Percentiles rank a stretch among this genome's conserved stretches.
Evolutionary conservation across 2,888 invertebrate species (phyloP).

Genomic region (Pimpla rufipes): DNA sequence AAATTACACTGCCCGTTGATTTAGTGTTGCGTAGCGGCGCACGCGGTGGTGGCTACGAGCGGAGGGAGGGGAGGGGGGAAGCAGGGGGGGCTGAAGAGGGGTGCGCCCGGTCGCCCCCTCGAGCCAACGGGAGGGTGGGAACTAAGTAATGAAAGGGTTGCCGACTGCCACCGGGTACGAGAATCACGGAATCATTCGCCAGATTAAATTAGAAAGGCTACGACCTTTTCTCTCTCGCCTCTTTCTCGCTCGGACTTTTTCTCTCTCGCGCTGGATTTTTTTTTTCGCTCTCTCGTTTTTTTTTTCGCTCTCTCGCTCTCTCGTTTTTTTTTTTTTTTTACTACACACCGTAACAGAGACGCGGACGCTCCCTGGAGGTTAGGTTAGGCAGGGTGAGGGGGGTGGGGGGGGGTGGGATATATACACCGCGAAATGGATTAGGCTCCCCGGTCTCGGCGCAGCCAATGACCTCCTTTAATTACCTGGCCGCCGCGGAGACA

Average conservation of each 20-base stretch:
- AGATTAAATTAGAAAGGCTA: constrained; percentile 85
- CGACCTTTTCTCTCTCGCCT: constrained; percentile 77
- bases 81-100: constrained; percentile 55
- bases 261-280: constrained; percentile 41
- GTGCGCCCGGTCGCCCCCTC: constrained; percentile 54
- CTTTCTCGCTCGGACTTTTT: constrained; percentile 56
- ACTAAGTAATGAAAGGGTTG: constrained; percentile 85
- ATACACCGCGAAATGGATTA: constrained; percentile 64
- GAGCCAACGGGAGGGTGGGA: constrained; percentile 73
- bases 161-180: constrained; percentile 75
- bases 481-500: constrained; percentile 34
- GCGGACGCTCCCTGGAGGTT: constrained; percentile 39
- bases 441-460: constrained; percentile 35
- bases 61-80: constrained; percentile 49
- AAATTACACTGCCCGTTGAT: constrained; percentile 85
- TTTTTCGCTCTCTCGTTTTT: constrained; percentile 34
- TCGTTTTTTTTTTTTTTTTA: constrained; percentile 17
- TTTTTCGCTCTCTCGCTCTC: constrained; percentile 32
- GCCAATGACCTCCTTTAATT: constrained; percentile 70
- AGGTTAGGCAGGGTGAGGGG: neutral
- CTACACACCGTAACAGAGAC: constrained; percentile 41
- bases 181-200: constrained; percentile 85
- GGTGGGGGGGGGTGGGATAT: constrained; percentile 11
- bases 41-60: constrained; percentile 66
- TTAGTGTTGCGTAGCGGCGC: constrained; percentile 83